These are phyloP conservation scores for Eleutherodactylus coqui DNA, from an alignment of 2,797 vertebrate species.

Conservation along the genomic window DNA sequence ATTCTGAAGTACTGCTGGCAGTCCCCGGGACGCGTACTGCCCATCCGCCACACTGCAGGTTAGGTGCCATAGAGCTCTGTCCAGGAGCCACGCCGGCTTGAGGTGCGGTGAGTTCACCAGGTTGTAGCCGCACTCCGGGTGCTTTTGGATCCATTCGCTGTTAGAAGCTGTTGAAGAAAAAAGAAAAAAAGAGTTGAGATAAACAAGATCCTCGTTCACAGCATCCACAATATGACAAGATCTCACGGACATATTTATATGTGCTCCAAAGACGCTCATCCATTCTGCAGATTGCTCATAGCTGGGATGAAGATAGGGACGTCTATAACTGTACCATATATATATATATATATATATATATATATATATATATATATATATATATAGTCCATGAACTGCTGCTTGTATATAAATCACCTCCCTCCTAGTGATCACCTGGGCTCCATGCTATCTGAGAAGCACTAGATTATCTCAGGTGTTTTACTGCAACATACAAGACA, in stretches of 20 bases:
- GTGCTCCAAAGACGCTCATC: too few relatives aligned
- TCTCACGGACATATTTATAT: too few relatives aligned
- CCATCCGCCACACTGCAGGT: conserved; percentile 84
- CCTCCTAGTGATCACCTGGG: too few relatives aligned
- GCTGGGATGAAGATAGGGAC: not conserved
- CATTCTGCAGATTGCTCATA: too few relatives aligned
- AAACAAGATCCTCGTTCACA: too few relatives aligned
- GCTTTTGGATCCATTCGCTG: conserved; percentile 87
- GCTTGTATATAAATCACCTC: not conserved
- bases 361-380: too few relatives aligned
- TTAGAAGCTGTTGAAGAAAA: conserved; percentile 81
- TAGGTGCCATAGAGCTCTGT: conserved; percentile 90
- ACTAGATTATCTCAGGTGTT: too few relatives aligned
- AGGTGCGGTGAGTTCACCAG: conserved; percentile 93
- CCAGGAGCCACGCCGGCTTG: conserved; percentile 92
- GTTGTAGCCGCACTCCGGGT: conserved; percentile 96
- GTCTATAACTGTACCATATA: too few relatives aligned
- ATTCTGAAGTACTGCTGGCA: conserved; percentile 83
- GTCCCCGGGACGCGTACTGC: conserved; percentile 78
- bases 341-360: too few relatives aligned
- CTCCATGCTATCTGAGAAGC: too few relatives aligned
- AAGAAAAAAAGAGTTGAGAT: not conserved
- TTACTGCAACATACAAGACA: too few relatives aligned
- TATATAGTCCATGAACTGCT: not conserved
- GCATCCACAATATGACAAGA: too few relatives aligned